Evolutionary conservation across 2,113 vertebrate species (phyloP).

Genomic region (Carassius auratus): DNA sequence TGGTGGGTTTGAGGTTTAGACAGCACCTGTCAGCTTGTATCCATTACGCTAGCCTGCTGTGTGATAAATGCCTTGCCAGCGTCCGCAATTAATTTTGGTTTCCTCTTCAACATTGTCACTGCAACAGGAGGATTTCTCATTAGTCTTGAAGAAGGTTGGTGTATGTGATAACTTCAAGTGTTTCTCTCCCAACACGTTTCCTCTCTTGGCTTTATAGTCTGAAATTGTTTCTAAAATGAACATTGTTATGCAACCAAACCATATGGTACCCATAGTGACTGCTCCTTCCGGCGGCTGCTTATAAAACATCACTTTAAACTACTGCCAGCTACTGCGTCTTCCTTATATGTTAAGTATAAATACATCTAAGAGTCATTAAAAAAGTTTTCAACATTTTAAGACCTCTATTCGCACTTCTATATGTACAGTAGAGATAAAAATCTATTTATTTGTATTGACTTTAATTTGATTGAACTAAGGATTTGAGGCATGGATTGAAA

Average conservation of each 20-base stretch:
- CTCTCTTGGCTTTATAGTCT: constrained; percentile 1
- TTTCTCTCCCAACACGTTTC: constrained; percentile 22
- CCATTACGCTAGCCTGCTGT: constrained; percentile 43
- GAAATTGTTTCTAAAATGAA: constrained; percentile 29
- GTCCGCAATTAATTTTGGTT: constrained; percentile 21
- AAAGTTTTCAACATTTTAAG: neutral
- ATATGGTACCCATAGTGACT: constrained; percentile 7
- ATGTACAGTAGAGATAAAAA: neutral
- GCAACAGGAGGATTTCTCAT: constrained; percentile 40
- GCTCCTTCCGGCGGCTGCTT: neutral
- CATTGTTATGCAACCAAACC: constrained; percentile 12
- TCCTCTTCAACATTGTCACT: constrained; percentile 38
- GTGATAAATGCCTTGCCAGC: constrained; percentile 50
- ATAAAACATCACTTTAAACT: constrained; percentile 11
- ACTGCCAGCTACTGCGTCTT: neutral
- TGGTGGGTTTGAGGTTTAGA: constrained; percentile 16
- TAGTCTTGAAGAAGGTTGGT: constrained; percentile 36
- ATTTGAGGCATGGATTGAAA: too few relatives aligned
- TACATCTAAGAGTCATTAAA: neutral
- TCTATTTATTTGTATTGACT: too few relatives aligned
- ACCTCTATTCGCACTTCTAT: neutral
- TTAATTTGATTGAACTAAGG: too few relatives aligned
- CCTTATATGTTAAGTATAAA: neutral
- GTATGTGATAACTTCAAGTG: constrained; percentile 8
- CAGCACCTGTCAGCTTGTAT: constrained; percentile 11